phyloP scores from a whole-genome alignment of 2,797 vertebrate species.

The Gouania willdenowi region DNA sequence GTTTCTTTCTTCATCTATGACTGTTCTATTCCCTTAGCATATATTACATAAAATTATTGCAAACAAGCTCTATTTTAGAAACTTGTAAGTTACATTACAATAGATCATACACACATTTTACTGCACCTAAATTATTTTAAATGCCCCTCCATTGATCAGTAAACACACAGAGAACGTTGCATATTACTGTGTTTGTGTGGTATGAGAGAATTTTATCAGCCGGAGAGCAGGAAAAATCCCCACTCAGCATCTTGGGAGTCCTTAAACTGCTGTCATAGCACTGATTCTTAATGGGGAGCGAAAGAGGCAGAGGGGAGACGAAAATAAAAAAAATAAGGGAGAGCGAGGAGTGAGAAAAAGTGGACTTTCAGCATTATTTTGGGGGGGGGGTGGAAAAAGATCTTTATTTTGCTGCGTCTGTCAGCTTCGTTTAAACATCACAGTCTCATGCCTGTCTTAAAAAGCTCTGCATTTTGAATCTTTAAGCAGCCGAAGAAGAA shows the following conservation, averaged over 20 bases:
- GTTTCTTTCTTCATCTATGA: too few species aligned
- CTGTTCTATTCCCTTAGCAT: too few species aligned
- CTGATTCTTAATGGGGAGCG: slow-evolving; percentile 52
- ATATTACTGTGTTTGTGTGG: slow-evolving; percentile 1
- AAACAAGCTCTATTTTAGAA: too few species aligned
- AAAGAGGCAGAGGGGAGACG: slow-evolving; percentile 28
- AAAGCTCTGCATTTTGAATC: slow-evolving; percentile 73
- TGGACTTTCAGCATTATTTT: slow-evolving; percentile 79
- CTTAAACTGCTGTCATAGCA: slow-evolving; percentile 69
- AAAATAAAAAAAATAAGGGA: too few species aligned
- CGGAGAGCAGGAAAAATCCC: slow-evolving; percentile 45
- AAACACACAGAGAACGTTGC: not conserved
- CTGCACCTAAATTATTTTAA: too few species aligned
- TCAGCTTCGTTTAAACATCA: slow-evolving; percentile 68
- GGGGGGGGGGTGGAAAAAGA: slow-evolving; percentile 65
- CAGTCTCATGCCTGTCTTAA: slow-evolving; percentile 52
- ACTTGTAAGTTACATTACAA: too few species aligned
- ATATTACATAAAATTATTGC: too few species aligned
- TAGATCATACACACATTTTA: too few species aligned
- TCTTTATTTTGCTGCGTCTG: slow-evolving; percentile 58
- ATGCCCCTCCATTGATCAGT: slow-evolving; percentile 1
- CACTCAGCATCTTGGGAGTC: slow-evolving; percentile 64
- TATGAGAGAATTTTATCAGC: slow-evolving; percentile 40
- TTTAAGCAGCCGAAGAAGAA: slow-evolving; percentile 63
- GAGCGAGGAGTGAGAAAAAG: too few species aligned